These are phyloP conservation scores for Dicycla oo DNA, from an alignment of 2,888 invertebrate genomes.

Conservation along the genomic window DNA sequence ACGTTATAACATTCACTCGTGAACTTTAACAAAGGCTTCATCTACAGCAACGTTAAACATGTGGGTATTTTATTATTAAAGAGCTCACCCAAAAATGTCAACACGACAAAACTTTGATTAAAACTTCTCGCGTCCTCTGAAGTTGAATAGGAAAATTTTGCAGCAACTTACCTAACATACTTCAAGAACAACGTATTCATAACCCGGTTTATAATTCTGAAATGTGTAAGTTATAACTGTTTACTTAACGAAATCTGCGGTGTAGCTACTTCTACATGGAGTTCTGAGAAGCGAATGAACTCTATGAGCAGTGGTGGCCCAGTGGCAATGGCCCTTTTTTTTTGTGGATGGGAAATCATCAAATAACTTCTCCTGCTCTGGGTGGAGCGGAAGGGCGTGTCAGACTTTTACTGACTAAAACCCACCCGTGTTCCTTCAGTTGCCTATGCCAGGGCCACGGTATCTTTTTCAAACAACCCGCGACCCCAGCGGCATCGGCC, in stretches of 20 bases:
- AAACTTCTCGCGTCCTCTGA: constrained; percentile 45
- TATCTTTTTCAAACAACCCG: too few species aligned
- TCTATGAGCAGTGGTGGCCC: too few species aligned
- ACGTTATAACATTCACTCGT: constrained; percentile 26
- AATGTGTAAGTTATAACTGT: constrained; percentile 37
- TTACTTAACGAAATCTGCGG: constrained; percentile 44
- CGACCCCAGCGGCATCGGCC: too few species aligned
- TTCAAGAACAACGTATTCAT: constrained; percentile 54
- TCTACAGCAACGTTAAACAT: constrained; percentile 26
- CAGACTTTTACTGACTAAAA: too few species aligned
- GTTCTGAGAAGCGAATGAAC: not conserved
- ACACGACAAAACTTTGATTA: constrained; percentile 63
- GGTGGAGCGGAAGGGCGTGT: too few species aligned
- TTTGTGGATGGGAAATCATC: too few species aligned
- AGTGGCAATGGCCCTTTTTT: too few species aligned
- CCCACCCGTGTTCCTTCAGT: too few species aligned
- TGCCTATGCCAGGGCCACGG: too few species aligned
- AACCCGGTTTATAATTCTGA: constrained; percentile 44
- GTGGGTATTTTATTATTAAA: constrained; percentile 59
- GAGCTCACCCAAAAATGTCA: constrained; percentile 59
- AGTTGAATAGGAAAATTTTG: constrained; percentile 61
- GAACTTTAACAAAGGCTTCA: constrained; percentile 38
- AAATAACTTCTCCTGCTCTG: too few species aligned
- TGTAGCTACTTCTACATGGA: not conserved
- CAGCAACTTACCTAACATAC: constrained; percentile 57